Percentiles rank a stretch among this genome's conserved stretches.
Evolutionary conservation across 2,888 invertebrate species (phyloP).

Genomic region (Caenorhabditis auriculariae): DNA sequence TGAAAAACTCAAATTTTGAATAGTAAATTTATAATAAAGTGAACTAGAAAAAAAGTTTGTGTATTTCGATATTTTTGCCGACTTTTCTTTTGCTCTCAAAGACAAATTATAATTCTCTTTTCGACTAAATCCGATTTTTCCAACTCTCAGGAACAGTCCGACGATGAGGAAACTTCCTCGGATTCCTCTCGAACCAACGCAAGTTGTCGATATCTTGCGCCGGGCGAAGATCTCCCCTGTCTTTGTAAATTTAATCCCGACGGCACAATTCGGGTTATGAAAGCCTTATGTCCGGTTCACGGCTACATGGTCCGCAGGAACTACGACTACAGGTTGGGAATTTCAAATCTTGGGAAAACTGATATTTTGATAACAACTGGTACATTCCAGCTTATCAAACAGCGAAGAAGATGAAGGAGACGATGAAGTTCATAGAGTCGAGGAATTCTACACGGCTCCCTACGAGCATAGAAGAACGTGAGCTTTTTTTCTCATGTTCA

Average conservation of each 20-base stretch:
- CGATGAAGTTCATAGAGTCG: slow-evolving; percentile 42
- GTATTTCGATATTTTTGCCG: no score
- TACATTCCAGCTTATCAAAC: slow-evolving; percentile 33
- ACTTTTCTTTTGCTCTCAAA: background rate
- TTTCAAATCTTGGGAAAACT: no score
- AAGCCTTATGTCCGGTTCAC: slow-evolving; percentile 61
- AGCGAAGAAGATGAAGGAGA: slow-evolving; percentile 42
- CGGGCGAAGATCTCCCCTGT: slow-evolving; percentile 61
- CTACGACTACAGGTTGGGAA: slow-evolving; percentile 44
- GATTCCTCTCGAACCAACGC: slow-evolving; percentile 20
- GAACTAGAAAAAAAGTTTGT: no score
- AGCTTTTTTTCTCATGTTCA: slow-evolving; percentile 1
- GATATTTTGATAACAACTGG: background rate
- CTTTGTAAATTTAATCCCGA: slow-evolving; percentile 55
- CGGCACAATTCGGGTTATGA: slow-evolving; percentile 49
- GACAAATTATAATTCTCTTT: background rate
- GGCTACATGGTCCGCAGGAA: slow-evolving; percentile 56
- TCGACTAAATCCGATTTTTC: background rate
- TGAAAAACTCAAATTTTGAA: background rate
- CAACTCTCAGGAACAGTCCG: slow-evolving; percentile 39
- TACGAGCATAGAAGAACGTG: slow-evolving; percentile 26
- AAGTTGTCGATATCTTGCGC: slow-evolving; percentile 51
- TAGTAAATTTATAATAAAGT: no score
- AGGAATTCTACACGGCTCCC: slow-evolving; percentile 40
- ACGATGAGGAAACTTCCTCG: slow-evolving; percentile 29